Conservation (phyloP, 35 echinoderm and acorn worm species). For the Nesometra sesokonis region DNA sequence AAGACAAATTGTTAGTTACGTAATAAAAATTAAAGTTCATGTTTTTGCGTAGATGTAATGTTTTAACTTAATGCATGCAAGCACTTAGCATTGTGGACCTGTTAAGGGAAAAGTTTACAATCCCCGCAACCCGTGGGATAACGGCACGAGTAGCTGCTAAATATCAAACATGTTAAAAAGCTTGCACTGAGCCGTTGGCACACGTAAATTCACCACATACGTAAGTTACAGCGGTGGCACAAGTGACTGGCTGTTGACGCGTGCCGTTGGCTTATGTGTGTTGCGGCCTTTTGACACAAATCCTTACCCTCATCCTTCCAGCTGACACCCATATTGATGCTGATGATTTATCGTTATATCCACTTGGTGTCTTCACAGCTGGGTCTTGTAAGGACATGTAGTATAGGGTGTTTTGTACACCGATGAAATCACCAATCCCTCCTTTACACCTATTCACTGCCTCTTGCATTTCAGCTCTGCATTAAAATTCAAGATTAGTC, state of each 20-base stretch:
- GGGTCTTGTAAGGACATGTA: conserved; percentile 67
- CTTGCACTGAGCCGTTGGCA: no score
- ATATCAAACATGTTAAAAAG: no score
- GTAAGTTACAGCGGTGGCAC: no score
- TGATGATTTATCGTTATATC: conserved; percentile 71
- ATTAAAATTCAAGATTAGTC: background rate
- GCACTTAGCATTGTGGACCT: no score
- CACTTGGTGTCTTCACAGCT: conserved; percentile 16
- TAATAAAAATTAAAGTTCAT: background rate
- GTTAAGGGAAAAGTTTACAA: no score
- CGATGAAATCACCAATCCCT: conserved; percentile 38
- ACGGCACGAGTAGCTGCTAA: no score
- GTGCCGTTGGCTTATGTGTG: no score
- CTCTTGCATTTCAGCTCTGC: conserved; percentile 36
- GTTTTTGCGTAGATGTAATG: background rate
- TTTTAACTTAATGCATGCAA: no score
- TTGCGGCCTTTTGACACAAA: no score
- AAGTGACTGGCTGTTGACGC: no score
- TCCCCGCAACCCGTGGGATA: no score
- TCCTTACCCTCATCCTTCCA: conserved; percentile 68
- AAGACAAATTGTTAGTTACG: background rate
- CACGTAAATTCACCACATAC: no score
- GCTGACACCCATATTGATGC: conserved; percentile 56
- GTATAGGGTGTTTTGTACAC: conserved; percentile 16
- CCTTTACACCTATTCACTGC: conserved; percentile 30